Conservation (phyloP, 2,888 invertebrate species). For the Tridacna crocea region DNA sequence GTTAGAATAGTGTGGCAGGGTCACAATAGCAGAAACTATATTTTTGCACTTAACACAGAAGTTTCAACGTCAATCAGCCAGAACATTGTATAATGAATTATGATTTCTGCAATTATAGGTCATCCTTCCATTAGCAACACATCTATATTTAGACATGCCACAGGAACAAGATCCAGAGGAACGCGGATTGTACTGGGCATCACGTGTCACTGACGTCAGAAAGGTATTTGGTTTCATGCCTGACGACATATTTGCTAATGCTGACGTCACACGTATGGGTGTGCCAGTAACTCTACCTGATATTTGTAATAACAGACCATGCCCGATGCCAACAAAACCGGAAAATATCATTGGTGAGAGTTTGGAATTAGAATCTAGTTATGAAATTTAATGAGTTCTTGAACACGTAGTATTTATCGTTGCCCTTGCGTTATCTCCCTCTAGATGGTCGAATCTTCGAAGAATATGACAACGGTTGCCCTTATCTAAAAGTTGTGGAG, state of each 20-base stretch:
- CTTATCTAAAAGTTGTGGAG: too few species aligned
- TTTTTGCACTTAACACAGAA: too few species aligned
- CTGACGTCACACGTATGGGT: slow-evolving; percentile 71
- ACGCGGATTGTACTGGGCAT: slow-evolving; percentile 81
- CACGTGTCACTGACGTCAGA: slow-evolving; percentile 75
- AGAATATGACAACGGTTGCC: too few species aligned
- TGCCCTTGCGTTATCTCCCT: too few species aligned
- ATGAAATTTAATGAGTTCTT: too few species aligned
- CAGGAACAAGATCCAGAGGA: slow-evolving; percentile 79
- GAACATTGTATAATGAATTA: too few species aligned
- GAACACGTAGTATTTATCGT: too few species aligned
- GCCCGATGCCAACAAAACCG: slow-evolving; percentile 67
- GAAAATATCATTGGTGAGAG: slow-evolving; percentile 79
- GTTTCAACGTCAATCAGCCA: too few species aligned
- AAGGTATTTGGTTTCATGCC: slow-evolving; percentile 77
- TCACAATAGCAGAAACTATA: too few species aligned
- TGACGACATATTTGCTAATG: slow-evolving; percentile 69
- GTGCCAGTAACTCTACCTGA: slow-evolving; percentile 60
- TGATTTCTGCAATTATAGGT: too few species aligned
- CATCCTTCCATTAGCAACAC: slow-evolving; percentile 76
- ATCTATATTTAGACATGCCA: slow-evolving; percentile 78
- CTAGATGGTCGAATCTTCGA: too few species aligned
- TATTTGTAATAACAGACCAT: slow-evolving; percentile 67
- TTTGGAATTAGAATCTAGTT: not conserved
- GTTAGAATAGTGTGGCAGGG: too few species aligned